Conservation (phyloP, 2,113 vertebrate species). For the Castor canadensis region DNA sequence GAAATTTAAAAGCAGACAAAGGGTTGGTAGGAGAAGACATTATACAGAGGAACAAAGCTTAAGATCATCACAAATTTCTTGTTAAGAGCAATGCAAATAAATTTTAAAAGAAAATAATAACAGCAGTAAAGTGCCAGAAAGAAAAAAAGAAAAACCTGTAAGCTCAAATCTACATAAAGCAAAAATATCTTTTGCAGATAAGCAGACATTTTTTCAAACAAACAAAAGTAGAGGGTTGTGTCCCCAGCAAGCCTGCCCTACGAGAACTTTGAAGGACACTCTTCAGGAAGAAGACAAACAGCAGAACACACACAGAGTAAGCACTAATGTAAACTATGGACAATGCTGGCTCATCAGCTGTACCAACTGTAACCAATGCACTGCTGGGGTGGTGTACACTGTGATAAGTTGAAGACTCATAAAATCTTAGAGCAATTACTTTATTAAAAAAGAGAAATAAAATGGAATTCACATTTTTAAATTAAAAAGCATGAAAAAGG, state of each 20-base stretch:
- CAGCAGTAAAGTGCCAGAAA: background rate
- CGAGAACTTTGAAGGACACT: background rate
- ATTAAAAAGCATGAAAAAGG: background rate
- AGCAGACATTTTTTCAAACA: background rate
- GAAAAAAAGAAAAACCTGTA: background rate
- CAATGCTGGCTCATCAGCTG: background rate
- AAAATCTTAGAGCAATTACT: background rate
- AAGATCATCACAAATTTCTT: background rate
- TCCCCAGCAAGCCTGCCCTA: background rate
- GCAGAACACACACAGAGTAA: background rate
- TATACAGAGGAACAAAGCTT: background rate
- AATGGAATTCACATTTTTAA: background rate
- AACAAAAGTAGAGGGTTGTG: background rate
- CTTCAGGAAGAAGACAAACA: background rate
- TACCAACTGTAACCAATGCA: background rate
- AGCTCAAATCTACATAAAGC: constrained; percentile 20
- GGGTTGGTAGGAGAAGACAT: background rate
- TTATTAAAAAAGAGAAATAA: background rate
- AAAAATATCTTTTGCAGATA: constrained; percentile 12
- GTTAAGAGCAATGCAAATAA: background rate
- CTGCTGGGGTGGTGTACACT: too few relatives aligned
- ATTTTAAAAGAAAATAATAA: constrained; percentile 17
- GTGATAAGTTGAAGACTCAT: background rate
- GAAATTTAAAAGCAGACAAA: background rate
- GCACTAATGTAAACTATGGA: background rate